Evolutionary conservation across 2,888 invertebrate genomes (phyloP), one percentile per base, ranked within the genome.

Genomic region (Hyposoter didymator): DNA sequence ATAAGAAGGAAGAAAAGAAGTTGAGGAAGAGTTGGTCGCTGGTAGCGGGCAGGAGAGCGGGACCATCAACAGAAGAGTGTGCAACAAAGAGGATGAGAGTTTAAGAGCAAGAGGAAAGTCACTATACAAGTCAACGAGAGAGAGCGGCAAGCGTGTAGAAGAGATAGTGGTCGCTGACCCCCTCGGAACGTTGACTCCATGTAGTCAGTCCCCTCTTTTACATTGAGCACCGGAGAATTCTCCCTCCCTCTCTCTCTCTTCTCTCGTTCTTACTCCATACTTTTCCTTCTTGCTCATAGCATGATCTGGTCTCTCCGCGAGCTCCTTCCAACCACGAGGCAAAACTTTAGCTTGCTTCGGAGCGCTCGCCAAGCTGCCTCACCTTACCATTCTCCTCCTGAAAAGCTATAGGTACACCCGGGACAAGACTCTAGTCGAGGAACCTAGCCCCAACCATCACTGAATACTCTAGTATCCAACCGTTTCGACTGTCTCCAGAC

Each of bases 171-270:
- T 93, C 93, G 93, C 93, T 93, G 93, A 93, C 93, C 93, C 91
- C 92, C 90, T 92, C 92, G 93, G 93, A 93, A 93, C 93, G 93
- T 93, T 93, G 93, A 93, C 93, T 93, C 92, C 93, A 91, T 91
- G 92, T 91, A 93, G 93, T 91, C 93, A 91, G 89, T 92, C 92
- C 92, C 92, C 92, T 91, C 92, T 91, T 90, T 91, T 75, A 82
- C 82, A 78, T 84, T 85, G 79, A 73, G 72, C 78, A 76, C 59
- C 78, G 55, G 45, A 82, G 78, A 85, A 49, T 69, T 78, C 55
- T 62, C 82, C 69, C 39, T 64, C 76, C 76, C 82, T 47, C 72
- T 78, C 67, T 64, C 64, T 72, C 52, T 49, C 66, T 47, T 59
- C 45, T 6, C 45, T 43, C 39, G 52, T 39, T 22, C 28, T n/a